These are phyloP conservation scores for Silurus asotus DNA, from an alignment of 2,113 vertebrate genomes.

Conservation along the genomic window DNA sequence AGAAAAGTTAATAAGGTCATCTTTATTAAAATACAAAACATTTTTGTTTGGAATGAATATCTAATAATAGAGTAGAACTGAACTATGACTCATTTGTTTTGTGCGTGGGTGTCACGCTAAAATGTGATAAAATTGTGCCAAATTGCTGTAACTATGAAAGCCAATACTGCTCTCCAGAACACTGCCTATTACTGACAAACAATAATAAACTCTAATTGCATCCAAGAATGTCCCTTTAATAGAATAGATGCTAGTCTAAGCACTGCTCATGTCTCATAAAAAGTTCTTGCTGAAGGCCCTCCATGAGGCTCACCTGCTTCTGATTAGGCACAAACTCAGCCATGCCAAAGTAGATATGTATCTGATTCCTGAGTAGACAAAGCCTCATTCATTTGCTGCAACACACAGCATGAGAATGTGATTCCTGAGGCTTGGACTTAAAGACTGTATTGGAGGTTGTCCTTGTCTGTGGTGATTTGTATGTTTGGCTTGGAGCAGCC, in stretches of 20 bases:
- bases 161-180: background rate
- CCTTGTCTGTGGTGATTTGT: conserved; percentile 40
- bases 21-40: background rate
- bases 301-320: conserved; percentile 68
- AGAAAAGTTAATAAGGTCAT: background rate
- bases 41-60: background rate
- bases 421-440: conserved; percentile 59
- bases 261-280: background rate
- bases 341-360: conserved; percentile 72
- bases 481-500: conserved; percentile 42
- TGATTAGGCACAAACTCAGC: conserved; percentile 71
- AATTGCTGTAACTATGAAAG: background rate
- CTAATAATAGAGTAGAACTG: background rate
- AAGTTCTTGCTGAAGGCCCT: conserved; percentile 37
- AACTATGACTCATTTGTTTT: background rate
- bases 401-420: conserved; percentile 67
- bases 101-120: background rate
- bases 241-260: background rate
- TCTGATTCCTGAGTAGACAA: conserved; percentile 71
- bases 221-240: background rate
- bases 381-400: conserved; percentile 73
- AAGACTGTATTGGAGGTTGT: conserved; percentile 46
- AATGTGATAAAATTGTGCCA: background rate
- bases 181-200: background rate
- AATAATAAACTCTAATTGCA: background rate